Evolutionary conservation across 2,888 invertebrate species (phyloP).

Genomic region (Athalia circularis): DNA sequence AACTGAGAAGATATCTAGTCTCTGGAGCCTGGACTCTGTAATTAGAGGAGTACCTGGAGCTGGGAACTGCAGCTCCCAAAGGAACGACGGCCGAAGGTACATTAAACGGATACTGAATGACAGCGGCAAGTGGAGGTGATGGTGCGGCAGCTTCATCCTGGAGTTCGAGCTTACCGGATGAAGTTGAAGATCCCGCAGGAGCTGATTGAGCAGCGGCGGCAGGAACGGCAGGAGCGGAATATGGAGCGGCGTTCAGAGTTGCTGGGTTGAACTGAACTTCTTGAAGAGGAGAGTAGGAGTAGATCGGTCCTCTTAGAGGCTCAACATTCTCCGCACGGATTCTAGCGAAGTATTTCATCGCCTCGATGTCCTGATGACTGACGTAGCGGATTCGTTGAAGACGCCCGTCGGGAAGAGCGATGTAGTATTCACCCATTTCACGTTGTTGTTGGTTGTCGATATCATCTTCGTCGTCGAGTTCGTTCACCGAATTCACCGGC

Average conservation of each 20-base stretch:
- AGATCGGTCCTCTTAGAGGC: conserved; percentile 80
- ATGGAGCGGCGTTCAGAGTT: conserved; percentile 54
- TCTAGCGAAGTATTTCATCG: conserved; percentile 81
- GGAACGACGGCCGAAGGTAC: conserved; percentile 55
- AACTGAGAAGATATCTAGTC: conserved; percentile 64
- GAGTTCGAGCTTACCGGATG: conserved; percentile 62
- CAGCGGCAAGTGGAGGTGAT: conserved; percentile 61
- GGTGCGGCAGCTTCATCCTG: conserved; percentile 26
- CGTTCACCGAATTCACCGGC: conserved; percentile 66
- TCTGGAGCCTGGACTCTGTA: conserved; percentile 63
- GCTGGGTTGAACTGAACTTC: conserved; percentile 64
- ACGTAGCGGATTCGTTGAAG: conserved; percentile 80
- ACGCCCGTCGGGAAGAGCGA: conserved; percentile 79
- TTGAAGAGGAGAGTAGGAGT: conserved; percentile 74
- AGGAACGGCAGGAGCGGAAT: conserved; percentile 47
- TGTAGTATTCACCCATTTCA: conserved; percentile 78
- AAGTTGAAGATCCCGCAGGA: conserved; percentile 47
- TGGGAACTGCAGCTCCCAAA: neutral
- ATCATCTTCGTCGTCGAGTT: conserved; percentile 68
- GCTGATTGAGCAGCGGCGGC: conserved; percentile 47
- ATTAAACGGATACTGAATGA: conserved; percentile 65
- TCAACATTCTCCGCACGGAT: conserved; percentile 80
- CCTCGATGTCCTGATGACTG: conserved; percentile 75
- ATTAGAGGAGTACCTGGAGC: conserved; percentile 63
- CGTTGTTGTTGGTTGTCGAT: conserved; percentile 63